Percentiles rank a stretch among this genome's conserved stretches.
These are phyloP conservation scores for Pterocles orientalis DNA, from an alignment of 2,113 vertebrate genomes.

Conservation along the genomic window DNA sequence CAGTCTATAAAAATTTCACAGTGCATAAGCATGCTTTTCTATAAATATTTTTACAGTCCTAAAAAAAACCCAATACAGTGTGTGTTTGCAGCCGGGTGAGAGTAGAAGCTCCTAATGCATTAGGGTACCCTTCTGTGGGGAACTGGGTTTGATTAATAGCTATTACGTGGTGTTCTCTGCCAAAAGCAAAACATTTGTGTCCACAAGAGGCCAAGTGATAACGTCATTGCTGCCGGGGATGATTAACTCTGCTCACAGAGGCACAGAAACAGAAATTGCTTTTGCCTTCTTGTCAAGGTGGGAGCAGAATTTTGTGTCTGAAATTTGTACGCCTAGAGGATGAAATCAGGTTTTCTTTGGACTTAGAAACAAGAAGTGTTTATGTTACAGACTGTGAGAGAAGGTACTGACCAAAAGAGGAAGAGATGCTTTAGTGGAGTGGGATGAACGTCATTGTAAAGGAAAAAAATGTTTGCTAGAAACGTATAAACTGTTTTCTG, in stretches of 20 bases:
- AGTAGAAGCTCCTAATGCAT: background rate
- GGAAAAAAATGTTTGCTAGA: background rate
- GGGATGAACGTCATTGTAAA: background rate
- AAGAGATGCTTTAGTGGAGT: background rate
- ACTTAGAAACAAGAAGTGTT: background rate
- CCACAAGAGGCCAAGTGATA: slow-evolving; percentile 47
- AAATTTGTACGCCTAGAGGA: background rate
- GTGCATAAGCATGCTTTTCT: background rate
- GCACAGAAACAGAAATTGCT: slow-evolving; percentile 47
- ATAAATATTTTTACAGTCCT: slow-evolving; percentile 20
- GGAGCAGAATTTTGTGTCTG: background rate
- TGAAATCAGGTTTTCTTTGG: background rate
- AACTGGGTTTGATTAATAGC: slow-evolving; percentile 45
- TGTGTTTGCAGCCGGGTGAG: background rate
- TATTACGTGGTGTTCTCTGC: background rate
- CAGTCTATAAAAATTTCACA: slow-evolving; percentile 12
- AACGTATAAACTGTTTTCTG: background rate
- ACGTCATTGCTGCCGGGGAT: slow-evolving; percentile 41
- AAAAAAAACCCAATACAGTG: background rate
- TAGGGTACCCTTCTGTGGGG: slow-evolving; percentile 7
- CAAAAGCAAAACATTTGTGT: slow-evolving; percentile 56
- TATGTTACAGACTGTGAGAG: background rate
- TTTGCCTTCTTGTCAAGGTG: slow-evolving; percentile 26
- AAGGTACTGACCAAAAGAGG: background rate
- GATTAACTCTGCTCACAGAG: slow-evolving; percentile 32